phyloP scores from a whole-genome alignment of 92 coral and sea anemone genomes.

The Phymanthus crucifer region DNA sequence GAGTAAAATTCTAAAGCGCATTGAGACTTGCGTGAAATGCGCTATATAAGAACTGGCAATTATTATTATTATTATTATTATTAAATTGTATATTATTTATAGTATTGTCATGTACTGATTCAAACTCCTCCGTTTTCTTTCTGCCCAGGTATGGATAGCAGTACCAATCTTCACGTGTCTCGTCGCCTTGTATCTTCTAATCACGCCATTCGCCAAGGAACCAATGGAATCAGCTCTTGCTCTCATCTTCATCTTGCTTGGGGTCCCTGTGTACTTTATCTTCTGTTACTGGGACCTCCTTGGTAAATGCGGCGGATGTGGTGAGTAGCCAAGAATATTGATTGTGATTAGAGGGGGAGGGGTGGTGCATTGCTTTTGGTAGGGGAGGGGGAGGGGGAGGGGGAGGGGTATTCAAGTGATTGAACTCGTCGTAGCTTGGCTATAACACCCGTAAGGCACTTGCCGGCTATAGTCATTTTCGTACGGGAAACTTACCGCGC shows the following conservation, averaged over 20 bases:
- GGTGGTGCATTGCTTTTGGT: not conserved
- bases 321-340: slow-evolving; percentile 43
- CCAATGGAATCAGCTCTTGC: slow-evolving; percentile 85
- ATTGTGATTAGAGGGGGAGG: too few species aligned
- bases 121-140: not conserved
- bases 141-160: slow-evolving; percentile 76
- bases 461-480: too few species aligned
- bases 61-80: too few species aligned
- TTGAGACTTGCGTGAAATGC: too few species aligned
- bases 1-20: too few species aligned
- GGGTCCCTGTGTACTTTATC: slow-evolving; percentile 90
- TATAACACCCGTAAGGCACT: too few species aligned
- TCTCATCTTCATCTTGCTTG: slow-evolving; percentile 77
- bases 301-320: slow-evolving; percentile 62
- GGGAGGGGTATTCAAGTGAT: too few species aligned
- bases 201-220: slow-evolving; percentile 88
- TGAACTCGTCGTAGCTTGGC: too few species aligned
- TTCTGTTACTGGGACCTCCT: slow-evolving; percentile 65
- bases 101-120: too few species aligned
- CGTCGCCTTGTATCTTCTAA: slow-evolving; percentile 79
- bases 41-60: too few species aligned
- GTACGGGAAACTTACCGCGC: too few species aligned
- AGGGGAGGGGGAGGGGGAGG: not conserved
- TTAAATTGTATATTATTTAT: too few species aligned
- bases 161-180: slow-evolving; percentile 72